Evolutionary conservation across 2,797 vertebrate species (phyloP), one percentile per base, ranked within the genome.

Genomic region (Poeciliopsis infans): DNA sequence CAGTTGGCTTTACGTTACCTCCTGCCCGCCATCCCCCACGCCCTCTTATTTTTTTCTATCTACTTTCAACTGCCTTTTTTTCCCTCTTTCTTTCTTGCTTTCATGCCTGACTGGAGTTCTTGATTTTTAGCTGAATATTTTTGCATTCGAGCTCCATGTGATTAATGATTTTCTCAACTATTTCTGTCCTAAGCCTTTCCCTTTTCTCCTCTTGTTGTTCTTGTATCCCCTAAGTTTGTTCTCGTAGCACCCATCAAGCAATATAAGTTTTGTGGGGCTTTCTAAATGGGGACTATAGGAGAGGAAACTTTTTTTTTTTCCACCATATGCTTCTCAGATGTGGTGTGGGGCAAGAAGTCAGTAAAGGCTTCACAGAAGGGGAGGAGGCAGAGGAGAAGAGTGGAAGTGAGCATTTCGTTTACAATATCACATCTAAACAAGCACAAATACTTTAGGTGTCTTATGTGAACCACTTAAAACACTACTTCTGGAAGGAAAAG

Each of bases 271-370:
- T 86, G 82, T 73, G 85, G 83, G 87, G 87, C 85, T 94, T 94
- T 93, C 90, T 92, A 88, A 87, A 88, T 89, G 83, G 92, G 92
- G 91, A 87, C 85, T 82, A 76, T 81, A 81, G 84, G 91, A 95
- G 92, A 95, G 93, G 95, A 96, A 96, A 96, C 95, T 95, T 94
- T 92, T 75, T 64, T 75, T 75, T 57, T 59, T 12, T 93, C 93
- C 94, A 91, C 94, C 95, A 95, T 94, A 95, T 91, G 86, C 90
- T 89, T 83, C 84, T 92, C 91, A 95, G 93, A 95, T 94, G 92
- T 95, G 93, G 91, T 75, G 82, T 80, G 78, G 81, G 70, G 87
- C 87, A 88, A 87, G 71, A 85, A 85, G 85, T 83, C 87, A 88
- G 81, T 86, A 78, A 79, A 85, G 72, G 85, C 61, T 71, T 84